Conservation (phyloP, 2,113 vertebrate species). For the Pedetes capensis region DNA sequence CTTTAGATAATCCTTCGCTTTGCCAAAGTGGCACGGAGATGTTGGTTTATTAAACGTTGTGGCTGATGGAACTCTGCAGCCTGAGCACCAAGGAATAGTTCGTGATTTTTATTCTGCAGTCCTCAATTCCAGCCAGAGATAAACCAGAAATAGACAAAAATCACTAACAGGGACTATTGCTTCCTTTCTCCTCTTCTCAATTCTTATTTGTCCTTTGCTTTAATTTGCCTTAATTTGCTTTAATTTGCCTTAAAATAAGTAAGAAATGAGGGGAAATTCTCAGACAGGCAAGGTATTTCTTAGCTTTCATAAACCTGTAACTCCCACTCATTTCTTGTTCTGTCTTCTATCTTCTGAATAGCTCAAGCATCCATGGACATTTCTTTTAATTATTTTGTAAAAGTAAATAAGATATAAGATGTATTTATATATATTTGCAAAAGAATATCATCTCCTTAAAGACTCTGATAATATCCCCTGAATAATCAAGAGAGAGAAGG, state of each 20-base stretch:
- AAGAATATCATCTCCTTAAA: neutral
- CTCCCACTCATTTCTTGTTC: neutral
- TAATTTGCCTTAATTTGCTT: slow-evolving; percentile 14
- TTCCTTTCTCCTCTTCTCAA: neutral
- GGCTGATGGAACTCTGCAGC: neutral
- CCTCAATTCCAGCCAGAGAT: neutral
- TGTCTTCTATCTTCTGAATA: neutral
- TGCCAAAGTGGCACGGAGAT: neutral
- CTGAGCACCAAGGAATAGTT: neutral
- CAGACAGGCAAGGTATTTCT: neutral
- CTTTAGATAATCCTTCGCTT: neutral
- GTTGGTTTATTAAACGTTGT: neutral
- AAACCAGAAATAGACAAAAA: neutral
- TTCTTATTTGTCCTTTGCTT: neutral
- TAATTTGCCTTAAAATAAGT: neutral
- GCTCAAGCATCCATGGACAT: neutral
- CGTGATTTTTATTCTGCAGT: neutral
- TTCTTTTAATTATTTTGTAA: neutral
- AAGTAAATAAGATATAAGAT: neutral
- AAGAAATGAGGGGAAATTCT: neutral
- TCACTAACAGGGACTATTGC: neutral
- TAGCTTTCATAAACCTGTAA: neutral
- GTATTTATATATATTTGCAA: neutral
- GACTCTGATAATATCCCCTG: neutral
- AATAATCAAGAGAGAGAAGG: neutral